Conservation (phyloP, 1,140 invertebrate species). For the Daktulosphaira vitifoliae region DNA sequence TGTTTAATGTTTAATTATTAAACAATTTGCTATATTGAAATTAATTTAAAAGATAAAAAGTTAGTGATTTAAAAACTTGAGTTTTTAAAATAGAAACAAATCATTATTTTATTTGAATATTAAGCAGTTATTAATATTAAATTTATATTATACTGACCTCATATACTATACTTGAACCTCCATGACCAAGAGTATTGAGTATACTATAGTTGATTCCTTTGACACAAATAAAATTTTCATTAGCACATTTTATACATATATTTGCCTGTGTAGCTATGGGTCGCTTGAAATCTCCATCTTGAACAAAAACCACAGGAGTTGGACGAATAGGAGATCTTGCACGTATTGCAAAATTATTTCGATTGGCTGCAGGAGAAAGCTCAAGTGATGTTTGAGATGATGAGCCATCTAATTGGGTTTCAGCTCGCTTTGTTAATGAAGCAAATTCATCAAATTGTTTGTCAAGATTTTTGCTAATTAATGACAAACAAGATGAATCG, state of each 20-base stretch:
- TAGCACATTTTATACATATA: constrained; percentile 13
- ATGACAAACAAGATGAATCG: constrained; percentile 6
- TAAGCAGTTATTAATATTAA: no score
- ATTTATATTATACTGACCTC: constrained; percentile 37
- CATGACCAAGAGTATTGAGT: constrained; percentile 38
- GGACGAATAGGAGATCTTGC: constrained; percentile 23
- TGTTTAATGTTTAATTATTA: no score
- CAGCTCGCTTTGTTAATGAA: constrained; percentile 1
- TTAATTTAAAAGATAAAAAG: no score
- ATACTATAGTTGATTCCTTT: constrained; percentile 38
- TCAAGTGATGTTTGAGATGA: background rate
- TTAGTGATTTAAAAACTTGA: no score
- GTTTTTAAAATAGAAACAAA: no score
- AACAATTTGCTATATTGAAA: no score
- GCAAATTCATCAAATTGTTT: background rate
- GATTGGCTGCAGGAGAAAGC: constrained; percentile 23
- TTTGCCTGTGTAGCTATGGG: constrained; percentile 1
- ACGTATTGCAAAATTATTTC: constrained; percentile 9
- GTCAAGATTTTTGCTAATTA: background rate
- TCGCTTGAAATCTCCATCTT: constrained; percentile 27
- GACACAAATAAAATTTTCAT: constrained; percentile 33
- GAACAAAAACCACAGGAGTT: constrained; percentile 7
- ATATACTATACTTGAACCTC: constrained; percentile 40
- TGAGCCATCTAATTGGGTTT: background rate
- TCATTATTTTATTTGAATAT: no score